A percentile compares a stretch with the other conserved stretches of the same genome.
Evolutionary conservation across 2,888 invertebrate genomes (phyloP).

Genomic region (Mechanitis messenoides): DNA sequence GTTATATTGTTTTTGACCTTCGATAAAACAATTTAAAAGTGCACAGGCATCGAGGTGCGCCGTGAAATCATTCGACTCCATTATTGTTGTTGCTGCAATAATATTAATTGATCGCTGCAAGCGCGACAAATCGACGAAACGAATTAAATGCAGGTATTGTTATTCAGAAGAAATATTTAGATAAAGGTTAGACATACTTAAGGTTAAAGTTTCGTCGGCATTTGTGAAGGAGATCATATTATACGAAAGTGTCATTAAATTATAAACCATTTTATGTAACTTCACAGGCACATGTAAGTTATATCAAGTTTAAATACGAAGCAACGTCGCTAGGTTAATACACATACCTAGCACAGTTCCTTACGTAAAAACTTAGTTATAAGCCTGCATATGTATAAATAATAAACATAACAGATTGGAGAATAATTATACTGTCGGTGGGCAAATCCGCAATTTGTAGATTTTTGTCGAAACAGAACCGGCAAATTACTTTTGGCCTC

Average conservation of each 20-base stretch:
- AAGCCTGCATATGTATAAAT: too few relatives aligned
- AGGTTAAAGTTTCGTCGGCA: too few relatives aligned
- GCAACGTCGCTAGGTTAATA: too few relatives aligned
- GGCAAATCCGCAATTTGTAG: background rate
- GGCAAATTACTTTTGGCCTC: slow-evolving; percentile 32
- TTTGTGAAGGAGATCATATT: too few relatives aligned
- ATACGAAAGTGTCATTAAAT: too few relatives aligned
- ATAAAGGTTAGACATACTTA: background rate
- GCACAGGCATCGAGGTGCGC: background rate
- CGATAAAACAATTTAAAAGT: background rate
- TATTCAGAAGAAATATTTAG: background rate
- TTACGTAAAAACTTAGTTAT: too few relatives aligned
- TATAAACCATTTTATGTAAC: too few relatives aligned
- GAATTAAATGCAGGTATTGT: background rate
- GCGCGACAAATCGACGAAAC: background rate
- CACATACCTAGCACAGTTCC: too few relatives aligned
- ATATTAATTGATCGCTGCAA: background rate
- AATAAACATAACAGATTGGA: too few relatives aligned
- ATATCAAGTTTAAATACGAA: too few relatives aligned
- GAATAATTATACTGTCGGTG: background rate
- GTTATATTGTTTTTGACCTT: background rate
- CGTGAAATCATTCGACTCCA: background rate
- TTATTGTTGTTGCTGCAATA: slow-evolving; percentile 1
- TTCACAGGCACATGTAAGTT: too few relatives aligned
- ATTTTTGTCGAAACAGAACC: slow-evolving; percentile 21